Conservation (phyloP, 2,113 vertebrate species). For the Cinclus cinclus region DNA sequence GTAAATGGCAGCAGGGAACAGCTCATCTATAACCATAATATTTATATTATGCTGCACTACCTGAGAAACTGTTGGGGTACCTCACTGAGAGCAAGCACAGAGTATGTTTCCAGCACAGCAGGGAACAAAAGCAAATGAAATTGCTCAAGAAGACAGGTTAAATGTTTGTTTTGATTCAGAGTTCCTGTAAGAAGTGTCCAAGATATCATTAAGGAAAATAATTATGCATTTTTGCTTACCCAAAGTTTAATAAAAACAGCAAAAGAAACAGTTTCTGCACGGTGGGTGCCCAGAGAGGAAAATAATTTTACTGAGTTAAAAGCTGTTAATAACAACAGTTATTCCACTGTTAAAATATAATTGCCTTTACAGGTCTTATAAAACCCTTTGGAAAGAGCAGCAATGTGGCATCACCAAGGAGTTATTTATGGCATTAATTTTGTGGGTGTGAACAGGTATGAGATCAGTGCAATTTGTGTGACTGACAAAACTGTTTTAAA, state of each 20-base stretch:
- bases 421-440: neutral
- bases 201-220: neutral
- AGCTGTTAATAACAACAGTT: neutral
- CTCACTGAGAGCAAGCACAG: neutral
- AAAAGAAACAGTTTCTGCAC: neutral
- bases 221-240: neutral
- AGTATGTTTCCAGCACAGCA: neutral
- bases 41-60: neutral
- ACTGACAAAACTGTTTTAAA: neutral
- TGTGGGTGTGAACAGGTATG: neutral
- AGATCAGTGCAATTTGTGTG: neutral
- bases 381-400: neutral
- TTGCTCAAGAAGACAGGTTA: neutral
- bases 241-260: neutral
- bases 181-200: neutral
- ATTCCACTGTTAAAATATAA: neutral
- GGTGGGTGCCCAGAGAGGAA: neutral
- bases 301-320: neutral
- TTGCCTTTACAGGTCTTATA: neutral
- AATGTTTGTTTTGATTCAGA: conserved; percentile 1
- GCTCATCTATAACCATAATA: neutral
- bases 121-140: conserved; percentile 13
- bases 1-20: neutral
- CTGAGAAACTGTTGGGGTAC: neutral
- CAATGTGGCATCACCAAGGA: neutral